Conservation (phyloP, 2,888 invertebrate species). For the Eremobia ochroleuca region DNA sequence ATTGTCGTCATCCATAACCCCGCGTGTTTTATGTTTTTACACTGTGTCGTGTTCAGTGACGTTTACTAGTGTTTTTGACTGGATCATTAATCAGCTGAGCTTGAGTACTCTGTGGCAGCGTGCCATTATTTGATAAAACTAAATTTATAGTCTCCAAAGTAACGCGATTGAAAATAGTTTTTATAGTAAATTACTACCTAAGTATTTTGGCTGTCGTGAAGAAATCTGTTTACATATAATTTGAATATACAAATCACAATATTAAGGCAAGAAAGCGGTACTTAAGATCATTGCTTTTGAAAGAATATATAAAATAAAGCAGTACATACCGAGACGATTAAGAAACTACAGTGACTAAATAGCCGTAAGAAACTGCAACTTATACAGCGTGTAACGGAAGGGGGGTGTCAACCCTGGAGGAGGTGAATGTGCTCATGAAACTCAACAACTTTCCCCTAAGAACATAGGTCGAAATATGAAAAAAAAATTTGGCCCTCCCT, state of each 20-base stretch:
- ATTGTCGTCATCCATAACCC: not conserved
- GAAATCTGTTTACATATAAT: not conserved
- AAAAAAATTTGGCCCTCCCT: too few species aligned
- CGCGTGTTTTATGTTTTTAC: constrained; percentile 7
- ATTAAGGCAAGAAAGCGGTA: not conserved
- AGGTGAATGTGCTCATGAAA: too few species aligned
- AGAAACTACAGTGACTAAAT: not conserved
- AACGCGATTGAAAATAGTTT: constrained; percentile 39
- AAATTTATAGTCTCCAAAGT: constrained; percentile 29
- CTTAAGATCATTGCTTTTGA: not conserved
- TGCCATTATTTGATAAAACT: constrained; percentile 55
- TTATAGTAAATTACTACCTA: not conserved
- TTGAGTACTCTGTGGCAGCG: constrained; percentile 44
- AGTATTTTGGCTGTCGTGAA: not conserved
- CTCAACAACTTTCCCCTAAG: too few species aligned
- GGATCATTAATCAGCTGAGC: constrained; percentile 45
- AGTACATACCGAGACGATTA: not conserved
- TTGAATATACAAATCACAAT: not conserved
- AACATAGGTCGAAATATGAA: too few species aligned
- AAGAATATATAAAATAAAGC: not conserved
- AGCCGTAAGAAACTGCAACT: not conserved
- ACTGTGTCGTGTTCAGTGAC: constrained; percentile 1
- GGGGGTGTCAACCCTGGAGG: too few species aligned
- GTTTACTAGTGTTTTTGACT: constrained; percentile 17
- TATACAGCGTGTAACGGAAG: too few species aligned